Evolutionary conservation across 2,888 invertebrate species (phyloP).

Genomic region (Andrena flavipes): DNA sequence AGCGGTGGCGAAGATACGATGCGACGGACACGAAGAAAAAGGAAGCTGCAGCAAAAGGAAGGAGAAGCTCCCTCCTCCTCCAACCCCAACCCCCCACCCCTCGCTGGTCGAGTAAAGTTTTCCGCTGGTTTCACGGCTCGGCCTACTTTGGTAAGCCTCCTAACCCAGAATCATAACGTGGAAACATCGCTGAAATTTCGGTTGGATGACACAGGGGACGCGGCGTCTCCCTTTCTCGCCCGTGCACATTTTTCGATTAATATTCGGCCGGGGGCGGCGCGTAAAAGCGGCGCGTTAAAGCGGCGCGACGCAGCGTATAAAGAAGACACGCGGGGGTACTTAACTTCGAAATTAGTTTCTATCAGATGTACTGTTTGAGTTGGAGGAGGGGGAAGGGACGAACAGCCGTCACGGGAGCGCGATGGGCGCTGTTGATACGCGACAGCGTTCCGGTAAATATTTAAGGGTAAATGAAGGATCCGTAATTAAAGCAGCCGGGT

Average conservation of each 20-base stretch:
- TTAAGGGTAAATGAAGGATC: slow-evolving; percentile 4
- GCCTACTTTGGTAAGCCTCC: slow-evolving; percentile 54
- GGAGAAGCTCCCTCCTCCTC: neutral
- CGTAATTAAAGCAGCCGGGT: slow-evolving; percentile 6
- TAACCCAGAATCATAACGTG: slow-evolving; percentile 52
- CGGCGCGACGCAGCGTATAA: neutral
- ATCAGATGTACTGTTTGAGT: neutral
- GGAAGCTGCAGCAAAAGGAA: neutral
- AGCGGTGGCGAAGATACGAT: slow-evolving; percentile 5
- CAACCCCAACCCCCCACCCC: neutral
- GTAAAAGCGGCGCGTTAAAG: neutral
- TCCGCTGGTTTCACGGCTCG: slow-evolving; percentile 52
- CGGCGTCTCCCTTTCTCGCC: neutral
- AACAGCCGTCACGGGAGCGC: neutral
- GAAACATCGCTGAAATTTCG: slow-evolving; percentile 42
- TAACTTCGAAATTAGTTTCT: slow-evolving; percentile 25
- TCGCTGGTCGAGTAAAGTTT: slow-evolving; percentile 42
- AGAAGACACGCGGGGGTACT: neutral
- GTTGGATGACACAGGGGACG: slow-evolving; percentile 5
- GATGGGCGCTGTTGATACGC: slow-evolving; percentile 10
- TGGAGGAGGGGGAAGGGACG: too few species aligned
- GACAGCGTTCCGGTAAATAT: neutral
- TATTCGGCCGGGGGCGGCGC: neutral
- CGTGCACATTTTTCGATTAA: slow-evolving; percentile 30
- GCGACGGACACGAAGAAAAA: neutral